Conservation (phyloP, 2,797 vertebrate species). For the Acrossocheilus fasciatus region DNA sequence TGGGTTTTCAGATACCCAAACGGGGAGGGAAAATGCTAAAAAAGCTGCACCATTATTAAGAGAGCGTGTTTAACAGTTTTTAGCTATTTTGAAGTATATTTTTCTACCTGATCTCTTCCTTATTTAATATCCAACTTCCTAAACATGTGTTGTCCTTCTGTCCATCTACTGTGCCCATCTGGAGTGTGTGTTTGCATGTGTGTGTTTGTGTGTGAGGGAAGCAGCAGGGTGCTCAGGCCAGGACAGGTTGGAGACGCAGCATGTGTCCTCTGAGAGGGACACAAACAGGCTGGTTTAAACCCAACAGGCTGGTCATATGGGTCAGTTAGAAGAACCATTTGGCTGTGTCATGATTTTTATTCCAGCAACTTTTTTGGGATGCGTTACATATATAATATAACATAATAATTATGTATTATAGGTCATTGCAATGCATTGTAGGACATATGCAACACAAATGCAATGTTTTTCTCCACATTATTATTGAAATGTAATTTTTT, state of each 20-base stretch:
- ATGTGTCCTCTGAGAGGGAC: constrained; percentile 49
- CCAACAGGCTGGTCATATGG: constrained; percentile 58
- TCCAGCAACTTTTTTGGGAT: neutral
- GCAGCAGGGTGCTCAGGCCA: constrained; percentile 40
- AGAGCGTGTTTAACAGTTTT: constrained; percentile 11
- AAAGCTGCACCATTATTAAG: neutral
- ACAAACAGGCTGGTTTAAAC: constrained; percentile 67
- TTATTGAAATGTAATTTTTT: neutral
- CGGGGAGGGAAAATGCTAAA: neutral
- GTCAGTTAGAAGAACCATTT: constrained; percentile 56
- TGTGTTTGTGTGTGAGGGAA: constrained; percentile 42
- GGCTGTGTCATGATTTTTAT: constrained; percentile 18
- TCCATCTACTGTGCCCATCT: constrained; percentile 64
- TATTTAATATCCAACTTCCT: constrained; percentile 33
- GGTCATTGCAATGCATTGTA: neutral
- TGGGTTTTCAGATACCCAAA: constrained; percentile 21
- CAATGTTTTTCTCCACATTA: neutral
- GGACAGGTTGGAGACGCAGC: constrained; percentile 53
- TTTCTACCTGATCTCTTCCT: constrained; percentile 63
- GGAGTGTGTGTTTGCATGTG: constrained; percentile 50
- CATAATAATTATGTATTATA: neutral
- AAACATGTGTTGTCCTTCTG: constrained; percentile 74
- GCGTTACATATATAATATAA: neutral
- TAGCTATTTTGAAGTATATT: neutral
- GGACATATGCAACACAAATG: neutral